phyloP scores from a whole-genome alignment of 1,140 invertebrate species.

The Callitettix versicolor region DNA sequence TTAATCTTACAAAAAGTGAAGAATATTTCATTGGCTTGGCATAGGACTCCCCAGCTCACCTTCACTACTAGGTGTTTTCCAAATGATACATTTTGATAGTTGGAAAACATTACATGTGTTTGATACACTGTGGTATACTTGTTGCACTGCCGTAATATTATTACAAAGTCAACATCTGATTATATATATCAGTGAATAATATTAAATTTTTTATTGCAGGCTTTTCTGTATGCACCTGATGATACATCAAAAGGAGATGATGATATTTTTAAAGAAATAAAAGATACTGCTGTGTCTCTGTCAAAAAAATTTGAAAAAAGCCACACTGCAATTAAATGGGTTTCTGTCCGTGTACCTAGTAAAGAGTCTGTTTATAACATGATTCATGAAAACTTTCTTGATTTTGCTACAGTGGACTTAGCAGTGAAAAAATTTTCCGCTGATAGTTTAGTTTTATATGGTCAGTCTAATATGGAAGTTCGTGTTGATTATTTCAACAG shows the following conservation, averaged over 20 bases:
- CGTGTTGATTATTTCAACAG: conserved; percentile 73
- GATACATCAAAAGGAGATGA: conserved; percentile 49
- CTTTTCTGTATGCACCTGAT: conserved; percentile 45
- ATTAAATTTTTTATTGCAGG: no score
- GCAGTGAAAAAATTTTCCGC: conserved; percentile 54
- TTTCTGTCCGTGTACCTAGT: conserved; percentile 50
- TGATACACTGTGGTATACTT: no score
- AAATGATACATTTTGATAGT: no score
- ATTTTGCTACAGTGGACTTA: conserved; percentile 60
- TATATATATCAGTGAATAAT: no score
- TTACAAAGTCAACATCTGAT: no score
- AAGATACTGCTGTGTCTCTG: conserved; percentile 45
- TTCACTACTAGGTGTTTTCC: no score
- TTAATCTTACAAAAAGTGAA: no score
- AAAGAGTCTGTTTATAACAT: conserved; percentile 27
- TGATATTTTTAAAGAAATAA: conserved; percentile 54
- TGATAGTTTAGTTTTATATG: conserved; percentile 56
- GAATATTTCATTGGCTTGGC: no score
- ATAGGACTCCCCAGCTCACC: no score
- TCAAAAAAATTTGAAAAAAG: conserved; percentile 58
- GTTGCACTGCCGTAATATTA: no score
- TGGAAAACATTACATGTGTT: no score
- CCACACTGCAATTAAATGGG: conserved; percentile 57
- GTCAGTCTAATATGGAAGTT: conserved; percentile 53
- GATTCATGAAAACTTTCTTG: conserved; percentile 37